These are phyloP conservation scores for Sanderia malayensis DNA, from an alignment of 30 jellyfish, hydroid and myxozoan species.

Conservation along the genomic window DNA sequence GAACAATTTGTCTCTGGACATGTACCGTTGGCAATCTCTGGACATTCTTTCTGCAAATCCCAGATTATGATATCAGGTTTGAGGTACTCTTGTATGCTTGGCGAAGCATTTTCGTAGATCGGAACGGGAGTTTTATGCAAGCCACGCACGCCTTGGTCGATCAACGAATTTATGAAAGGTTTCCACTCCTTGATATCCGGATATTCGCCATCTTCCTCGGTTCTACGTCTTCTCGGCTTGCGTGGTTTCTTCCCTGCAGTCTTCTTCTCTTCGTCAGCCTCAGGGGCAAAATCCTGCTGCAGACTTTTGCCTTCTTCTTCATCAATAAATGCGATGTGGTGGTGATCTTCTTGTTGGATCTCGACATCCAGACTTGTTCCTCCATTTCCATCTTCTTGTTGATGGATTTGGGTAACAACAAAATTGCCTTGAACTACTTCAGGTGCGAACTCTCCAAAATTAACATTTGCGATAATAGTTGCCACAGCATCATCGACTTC, in stretches of 20 bases:
- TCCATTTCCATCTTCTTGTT: too few relatives aligned
- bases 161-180: conserved; percentile 65
- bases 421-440: conserved; percentile 48
- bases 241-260: conserved; percentile 24
- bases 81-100: conserved; percentile 69
- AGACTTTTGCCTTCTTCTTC: not conserved
- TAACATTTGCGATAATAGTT: conserved; percentile 60
- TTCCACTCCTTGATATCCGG: conserved; percentile 81
- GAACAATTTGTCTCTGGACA: conserved; percentile 68
- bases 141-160: conserved; percentile 69
- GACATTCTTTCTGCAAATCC: conserved; percentile 77
- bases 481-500: conserved; percentile 79
- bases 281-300: not conserved
- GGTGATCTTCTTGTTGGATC: not conserved
- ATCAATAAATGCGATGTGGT: too few relatives aligned
- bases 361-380: conserved; percentile 12
- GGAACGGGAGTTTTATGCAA: conserved; percentile 47
- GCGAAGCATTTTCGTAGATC: conserved; percentile 41
- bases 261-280: not conserved
- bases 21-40: conserved; percentile 19
- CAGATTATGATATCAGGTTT: conserved; percentile 86
- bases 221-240: conserved; percentile 42
- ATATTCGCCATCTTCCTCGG: conserved; percentile 62
- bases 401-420: conserved; percentile 25
- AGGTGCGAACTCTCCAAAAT: conserved; percentile 59